Evolutionary conservation across 2,113 vertebrate genomes (phyloP).

Genomic region (Polyodon spathula): DNA sequence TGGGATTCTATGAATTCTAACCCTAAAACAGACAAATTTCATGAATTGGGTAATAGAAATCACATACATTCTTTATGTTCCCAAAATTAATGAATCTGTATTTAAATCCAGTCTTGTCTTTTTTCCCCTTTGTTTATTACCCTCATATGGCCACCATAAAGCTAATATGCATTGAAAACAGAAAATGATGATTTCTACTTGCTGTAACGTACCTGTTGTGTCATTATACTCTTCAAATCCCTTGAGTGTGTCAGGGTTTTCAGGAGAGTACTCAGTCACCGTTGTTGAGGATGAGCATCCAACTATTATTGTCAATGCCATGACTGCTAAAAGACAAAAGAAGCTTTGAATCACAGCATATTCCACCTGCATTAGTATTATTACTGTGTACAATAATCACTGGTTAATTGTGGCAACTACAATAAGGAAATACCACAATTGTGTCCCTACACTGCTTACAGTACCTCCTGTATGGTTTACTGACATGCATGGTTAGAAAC

Average conservation of each 20-base stretch:
- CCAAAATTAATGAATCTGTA: no score
- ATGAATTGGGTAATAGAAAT: no score
- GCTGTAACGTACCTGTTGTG: slow-evolving; percentile 5
- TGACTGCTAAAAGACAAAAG: neutral
- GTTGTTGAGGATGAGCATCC: neutral
- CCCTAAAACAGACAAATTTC: no score
- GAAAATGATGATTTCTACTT: neutral
- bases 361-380: neutral
- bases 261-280: neutral
- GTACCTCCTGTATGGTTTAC: neutral
- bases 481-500: neutral
- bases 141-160: no score
- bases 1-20: no score
- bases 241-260: neutral
- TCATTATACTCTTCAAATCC: neutral
- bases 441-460: neutral
- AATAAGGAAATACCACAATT: neutral
- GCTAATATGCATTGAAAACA: neutral
- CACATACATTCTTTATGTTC: no score
- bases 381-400: no score
- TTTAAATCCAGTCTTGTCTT: no score
- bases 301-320: neutral
- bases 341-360: neutral
- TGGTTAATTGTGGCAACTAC: no score
- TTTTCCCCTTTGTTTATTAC: no score